Evolutionary conservation across 2,888 invertebrate genomes (phyloP), one percentile per base, ranked within the genome.

Genomic region (Drosophila quinaria): DNA sequence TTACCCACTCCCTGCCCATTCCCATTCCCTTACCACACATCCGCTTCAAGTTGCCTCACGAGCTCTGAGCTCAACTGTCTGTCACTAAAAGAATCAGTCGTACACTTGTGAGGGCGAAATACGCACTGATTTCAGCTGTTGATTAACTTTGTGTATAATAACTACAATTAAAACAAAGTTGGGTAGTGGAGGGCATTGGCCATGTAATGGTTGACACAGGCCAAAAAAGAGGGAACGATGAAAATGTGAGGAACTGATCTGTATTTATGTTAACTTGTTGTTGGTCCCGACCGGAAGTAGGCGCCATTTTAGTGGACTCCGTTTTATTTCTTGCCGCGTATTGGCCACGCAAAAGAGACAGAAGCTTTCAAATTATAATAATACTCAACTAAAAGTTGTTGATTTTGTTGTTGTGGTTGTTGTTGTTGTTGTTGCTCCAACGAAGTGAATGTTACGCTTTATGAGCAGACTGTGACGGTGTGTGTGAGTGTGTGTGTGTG

Each of bases 151-250:
- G 31, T 39, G 31, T 31, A 46, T 70, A 79, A 70, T 74, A 59
- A 70, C 59, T 55, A 54, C 73, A 80, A 84, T 81, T 72, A 79
- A 78, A 70, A 62, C 33, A 2, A 17, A 15, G 42, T 29, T 39
- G 66, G 59, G 68, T 55, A 52, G 62, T n/a, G n/a, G n/a, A n/a
- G 29, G 74, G 60, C 52, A 22, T 17, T 10, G 46, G 70, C 70
- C 82, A 67, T 80, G 64, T 79, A 82, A 85, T 71, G 58, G 56
- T 49, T 64, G 77, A 80, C 85, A 85, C 82, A 81, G 79, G 35
- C 63, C 44, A 25, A 44, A 44, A 9, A 8, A n/a, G n/a, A 11
- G 13, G n/a, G 11, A 13, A 3, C 15, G 55, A 22, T 22, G 1
- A 25, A 22, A 8, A 11, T 22, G 19, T 5, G 42, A 22, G 22